Evolutionary conservation across 2,113 vertebrate genomes (phyloP), one percentile per base, ranked within the genome.

Genomic region (Clinocottus analis): DNA sequence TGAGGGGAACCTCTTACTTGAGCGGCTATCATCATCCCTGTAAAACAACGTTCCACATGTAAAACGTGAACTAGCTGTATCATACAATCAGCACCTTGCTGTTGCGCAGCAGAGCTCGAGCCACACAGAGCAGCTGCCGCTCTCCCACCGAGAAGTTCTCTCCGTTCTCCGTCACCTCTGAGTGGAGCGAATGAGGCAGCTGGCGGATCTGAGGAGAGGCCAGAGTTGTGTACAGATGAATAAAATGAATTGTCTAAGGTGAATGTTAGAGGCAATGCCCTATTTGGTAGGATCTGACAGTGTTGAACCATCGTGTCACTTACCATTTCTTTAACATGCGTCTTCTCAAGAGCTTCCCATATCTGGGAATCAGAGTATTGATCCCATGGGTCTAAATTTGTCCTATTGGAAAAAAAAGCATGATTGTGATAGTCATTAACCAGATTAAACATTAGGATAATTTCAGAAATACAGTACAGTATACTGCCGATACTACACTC

Each of bases 121-220:
- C 93, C 80, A 96, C 93, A 85, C 95, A 96, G 83, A 96, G 91
- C 1, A 96, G 90, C 82, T 96, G 95, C 62, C 95, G 85, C 77
- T 96, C 95, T 75, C 95, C 95, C 85, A 96, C 94, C 1, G 95
- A 96, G 90, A 96, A 95, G 89, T 96, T 96, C 79, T 95, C 95
- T 61, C 95, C 95, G 41, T 95, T 96, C 90, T 96, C 95, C 0
- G 88, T 93, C 85, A 96, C 95, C 85, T 95, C 94, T 0, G 94
- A 95, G 60, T 93, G 72, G 56, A 96, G 92, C 4, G 92, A 91
- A 66, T 94, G 90, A 70, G 94, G 94, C 76, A 96, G 89, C 84
- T 92, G 93, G 85, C 83, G 92, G 11, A 96, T 87, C 95, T 96
- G 89, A 76, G 64, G 76, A 81, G 14, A 27, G 67, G 56, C 29